phyloP scores from a whole-genome alignment of 1,140 invertebrate genomes.

The Temnothorax nylanderi region DNA sequence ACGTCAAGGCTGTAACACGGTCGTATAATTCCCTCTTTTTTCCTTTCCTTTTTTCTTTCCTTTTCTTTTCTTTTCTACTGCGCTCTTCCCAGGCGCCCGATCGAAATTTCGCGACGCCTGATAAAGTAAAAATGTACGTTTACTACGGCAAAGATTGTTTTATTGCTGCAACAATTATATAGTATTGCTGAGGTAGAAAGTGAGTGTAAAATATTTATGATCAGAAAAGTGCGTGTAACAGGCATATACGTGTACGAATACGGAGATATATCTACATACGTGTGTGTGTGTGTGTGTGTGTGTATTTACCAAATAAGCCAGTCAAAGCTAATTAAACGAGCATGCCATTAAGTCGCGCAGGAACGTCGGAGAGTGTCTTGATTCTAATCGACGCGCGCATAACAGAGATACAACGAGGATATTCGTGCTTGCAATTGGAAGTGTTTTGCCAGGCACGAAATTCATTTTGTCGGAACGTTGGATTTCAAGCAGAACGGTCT shows the following conservation, averaged over 20 bases:
- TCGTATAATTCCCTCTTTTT: slow-evolving; percentile 21
- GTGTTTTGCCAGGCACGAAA: background rate
- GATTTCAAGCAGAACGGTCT: background rate
- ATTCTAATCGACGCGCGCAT: background rate
- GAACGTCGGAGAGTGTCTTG: background rate
- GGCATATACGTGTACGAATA: background rate
- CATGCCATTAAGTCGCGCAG: slow-evolving; percentile 30
- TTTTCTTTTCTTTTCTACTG: slow-evolving; percentile 12
- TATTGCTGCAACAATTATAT: slow-evolving; percentile 5
- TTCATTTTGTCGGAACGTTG: background rate
- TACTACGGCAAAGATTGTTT: background rate
- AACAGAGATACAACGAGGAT: background rate
- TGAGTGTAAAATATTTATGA: slow-evolving; percentile 42
- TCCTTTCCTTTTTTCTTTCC: background rate
- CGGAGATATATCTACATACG: background rate
- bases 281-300: background rate
- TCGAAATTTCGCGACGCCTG: slow-evolving; percentile 4
- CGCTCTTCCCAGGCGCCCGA: background rate
- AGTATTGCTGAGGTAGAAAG: slow-evolving; percentile 38
- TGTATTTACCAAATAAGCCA: slow-evolving; percentile 42
- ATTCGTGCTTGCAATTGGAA: background rate
- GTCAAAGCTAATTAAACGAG: slow-evolving; percentile 37
- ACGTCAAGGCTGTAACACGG: slow-evolving; percentile 40
- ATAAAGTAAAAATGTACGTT: slow-evolving; percentile 15
- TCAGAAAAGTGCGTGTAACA: background rate